Evolutionary conservation across 2,113 vertebrate genomes (phyloP), one percentile per base, ranked within the genome.

Genomic region (Brevimyrus niger): DNA sequence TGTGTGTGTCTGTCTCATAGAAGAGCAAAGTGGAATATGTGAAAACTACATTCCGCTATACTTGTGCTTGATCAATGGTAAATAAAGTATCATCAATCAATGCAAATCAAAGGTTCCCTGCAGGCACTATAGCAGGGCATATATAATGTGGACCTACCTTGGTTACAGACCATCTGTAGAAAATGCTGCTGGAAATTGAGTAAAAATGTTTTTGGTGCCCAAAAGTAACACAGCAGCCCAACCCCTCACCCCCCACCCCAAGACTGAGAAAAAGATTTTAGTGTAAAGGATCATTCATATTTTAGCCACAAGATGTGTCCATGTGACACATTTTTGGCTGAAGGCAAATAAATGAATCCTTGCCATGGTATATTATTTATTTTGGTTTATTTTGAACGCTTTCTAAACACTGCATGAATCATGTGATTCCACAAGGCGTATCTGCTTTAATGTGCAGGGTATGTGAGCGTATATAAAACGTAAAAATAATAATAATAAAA

Each of bases 221-320:
- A 31, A 19, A 53, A 53, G 27, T 35, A 51, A 87, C 85, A 46
- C 13, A 3, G 31, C 38, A 27, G 13, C 1, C 85, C 47, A 19
- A 53, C 47, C n/a, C 44, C 46, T 4, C 9, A n/a, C 6, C 19
- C 44, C 46, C 10, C 9, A n/a, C 6, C 19, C 23, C 44, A 44
- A 38, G 11, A 38, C 48, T 38, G 50, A 15, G n/a, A 38, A 31
- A 3, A 44, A 46, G 44, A 47, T 8, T 23, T 84, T 84, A 84
- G 3, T 86, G 48, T 53, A 23, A 86, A 51, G 84, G 48, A 51
- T 86, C 27, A 17, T 86, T 86, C n/a, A 86, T 35, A 55, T 38
- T 87, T 87, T 19, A 87, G 85, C 50, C 85, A 87, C 85, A 84
- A 47, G 42, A 87, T 53, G 13, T 85, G 15, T 53, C 19, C 84